Percentiles rank a stretch among this genome's conserved stretches.
These are phyloP conservation scores for Nycticryphes semicollaris DNA, from an alignment of 2,113 vertebrate species.

Conservation along the genomic window DNA sequence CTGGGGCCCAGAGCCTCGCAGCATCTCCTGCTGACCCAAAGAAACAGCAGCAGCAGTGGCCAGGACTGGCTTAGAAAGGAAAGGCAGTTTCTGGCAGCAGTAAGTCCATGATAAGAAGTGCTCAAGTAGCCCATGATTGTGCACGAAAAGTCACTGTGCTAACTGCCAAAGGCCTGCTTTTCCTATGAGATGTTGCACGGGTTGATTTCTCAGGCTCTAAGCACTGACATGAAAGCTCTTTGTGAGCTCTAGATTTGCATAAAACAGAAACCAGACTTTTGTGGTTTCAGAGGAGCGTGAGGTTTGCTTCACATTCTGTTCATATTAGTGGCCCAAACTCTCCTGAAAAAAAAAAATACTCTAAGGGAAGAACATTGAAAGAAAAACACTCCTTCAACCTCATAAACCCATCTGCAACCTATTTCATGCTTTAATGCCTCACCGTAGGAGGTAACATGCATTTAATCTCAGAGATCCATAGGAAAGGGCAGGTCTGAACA, in stretches of 20 bases:
- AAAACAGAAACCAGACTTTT: neutral
- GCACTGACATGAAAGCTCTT: neutral
- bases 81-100: neutral
- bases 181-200: neutral
- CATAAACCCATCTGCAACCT: neutral
- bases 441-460: neutral
- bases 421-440: neutral
- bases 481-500: neutral
- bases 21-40: neutral
- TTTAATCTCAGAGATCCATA: neutral
- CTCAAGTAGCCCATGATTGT: neutral
- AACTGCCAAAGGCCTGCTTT: neutral
- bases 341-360: neutral
- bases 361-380: neutral
- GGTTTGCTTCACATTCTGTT: neutral
- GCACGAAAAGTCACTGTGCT: neutral
- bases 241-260: neutral
- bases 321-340: neutral
- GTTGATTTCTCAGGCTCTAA: neutral
- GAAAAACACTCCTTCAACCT: neutral
- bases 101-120: rapidly evolving
- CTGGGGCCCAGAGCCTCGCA: neutral
- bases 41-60: neutral
- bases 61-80: neutral
- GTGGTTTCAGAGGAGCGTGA: neutral